These are phyloP conservation scores for Hymenopus coronatus DNA, from an alignment of 2,888 invertebrate species.

Conservation along the genomic window DNA sequence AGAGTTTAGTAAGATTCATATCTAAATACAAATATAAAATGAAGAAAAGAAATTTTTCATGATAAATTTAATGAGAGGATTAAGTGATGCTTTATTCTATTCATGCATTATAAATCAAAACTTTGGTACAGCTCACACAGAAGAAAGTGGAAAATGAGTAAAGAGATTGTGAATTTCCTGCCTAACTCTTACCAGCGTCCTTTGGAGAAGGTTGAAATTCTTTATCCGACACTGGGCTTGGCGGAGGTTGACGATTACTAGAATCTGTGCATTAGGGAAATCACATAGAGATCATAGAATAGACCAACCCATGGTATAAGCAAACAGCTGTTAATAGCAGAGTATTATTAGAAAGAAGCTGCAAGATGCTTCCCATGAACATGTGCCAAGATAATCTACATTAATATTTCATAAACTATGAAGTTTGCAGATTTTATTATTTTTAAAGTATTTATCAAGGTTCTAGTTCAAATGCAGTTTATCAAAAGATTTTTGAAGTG, in stretches of 20 bases:
- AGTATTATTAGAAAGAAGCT: background rate
- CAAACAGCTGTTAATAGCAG: background rate
- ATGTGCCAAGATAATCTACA: background rate
- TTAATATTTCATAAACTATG: background rate
- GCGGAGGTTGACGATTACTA: constrained; percentile 60
- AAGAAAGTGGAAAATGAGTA: background rate
- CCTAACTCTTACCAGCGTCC: constrained; percentile 59
- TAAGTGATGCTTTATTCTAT: background rate
- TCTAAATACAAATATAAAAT: background rate
- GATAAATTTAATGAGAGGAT: background rate
- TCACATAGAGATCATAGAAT: constrained; percentile 3
- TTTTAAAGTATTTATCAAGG: background rate
- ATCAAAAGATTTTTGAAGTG: too few relatives aligned
- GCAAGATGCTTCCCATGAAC: background rate
- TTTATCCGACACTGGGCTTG: constrained; percentile 55
- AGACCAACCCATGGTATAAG: constrained; percentile 3
- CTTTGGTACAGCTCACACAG: background rate
- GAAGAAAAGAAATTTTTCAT: background rate
- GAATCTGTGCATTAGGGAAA: constrained; percentile 43
- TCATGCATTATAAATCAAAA: background rate
- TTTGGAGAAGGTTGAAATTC: constrained; percentile 66
- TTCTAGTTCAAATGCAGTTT: too few relatives aligned
- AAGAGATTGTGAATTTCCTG: background rate
- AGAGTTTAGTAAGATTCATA: background rate
- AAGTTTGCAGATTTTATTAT: background rate